Evolutionary conservation across 1,140 invertebrate genomes (phyloP), one percentile per base, ranked within the genome.

Genomic region (Cydia amplana): DNA sequence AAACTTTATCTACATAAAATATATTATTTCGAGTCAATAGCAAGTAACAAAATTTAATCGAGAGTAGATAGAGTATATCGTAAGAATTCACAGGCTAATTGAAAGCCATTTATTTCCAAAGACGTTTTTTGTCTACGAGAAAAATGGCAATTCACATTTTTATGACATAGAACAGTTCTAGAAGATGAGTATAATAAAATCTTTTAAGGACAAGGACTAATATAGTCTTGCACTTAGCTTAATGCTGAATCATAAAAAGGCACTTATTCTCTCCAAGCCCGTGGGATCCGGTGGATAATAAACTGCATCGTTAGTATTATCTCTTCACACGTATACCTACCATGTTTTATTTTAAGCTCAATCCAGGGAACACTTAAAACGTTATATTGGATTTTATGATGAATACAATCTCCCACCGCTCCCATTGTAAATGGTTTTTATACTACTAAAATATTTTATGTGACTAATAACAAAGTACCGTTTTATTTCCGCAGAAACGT

Each of bases 221-320:
- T 70, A 70, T 36, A 40, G 32, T 70, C 65, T 36, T 70, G 65
- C 65, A 70, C 65, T 70, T 18, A 70, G 65, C 65, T 70, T 70
- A 12, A 70, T 65, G 25, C n/a, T 70, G 23, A 70, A 36, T 16
- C 65, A 70, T 70, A 36, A 70, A 70, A 70, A 70, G 65, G 65
- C 65, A 70, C 65, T 70, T 36, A 70, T 18, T 43, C 25, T 40
- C 7, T 10, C 28, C 65, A 12, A 9, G 55, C 55, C 20, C 20
- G 55, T 60, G 55, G 55, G 55, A 23, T 60, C 55, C n/a, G 4
- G 55, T 23, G 20, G 55, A 60, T 60, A 60, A 60, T 60, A 60
- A 60, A 23, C 23, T 60, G 55, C 55, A 60, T 60, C 55, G 55
- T 60, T 60, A 60, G 55, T 60, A 60, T 60, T 60, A 60, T 60